Conservation (phyloP, 1,140 invertebrate species). For the Geopemphigus sp. region DNA sequence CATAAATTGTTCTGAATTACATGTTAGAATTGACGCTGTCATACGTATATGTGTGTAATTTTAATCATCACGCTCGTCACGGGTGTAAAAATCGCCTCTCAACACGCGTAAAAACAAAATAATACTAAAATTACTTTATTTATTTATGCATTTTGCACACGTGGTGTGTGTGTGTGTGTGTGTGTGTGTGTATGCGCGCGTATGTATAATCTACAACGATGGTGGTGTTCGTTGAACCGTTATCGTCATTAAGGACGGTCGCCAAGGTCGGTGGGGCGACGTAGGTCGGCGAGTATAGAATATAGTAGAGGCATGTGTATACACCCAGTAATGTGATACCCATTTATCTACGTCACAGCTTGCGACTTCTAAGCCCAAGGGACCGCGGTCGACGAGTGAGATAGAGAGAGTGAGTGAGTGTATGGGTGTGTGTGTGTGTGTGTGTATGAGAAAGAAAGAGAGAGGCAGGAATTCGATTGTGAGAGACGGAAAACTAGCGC, state of each 20-base stretch:
- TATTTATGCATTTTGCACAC: no score
- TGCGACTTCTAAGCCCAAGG: slow-evolving; percentile 47
- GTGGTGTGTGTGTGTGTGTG: not conserved
- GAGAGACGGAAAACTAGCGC: no score
- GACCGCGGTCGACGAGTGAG: not conserved
- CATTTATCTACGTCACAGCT: slow-evolving; percentile 48
- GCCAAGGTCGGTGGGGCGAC: slow-evolving; percentile 5
- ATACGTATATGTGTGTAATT: no score
- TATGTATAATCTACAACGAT: not conserved
- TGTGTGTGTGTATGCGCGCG: not conserved
- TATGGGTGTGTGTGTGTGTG: no score
- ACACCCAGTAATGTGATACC: slow-evolving; percentile 41
- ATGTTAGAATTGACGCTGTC: no score
- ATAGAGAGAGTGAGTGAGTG: no score
- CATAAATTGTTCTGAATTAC: no score
- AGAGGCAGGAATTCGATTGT: no score
- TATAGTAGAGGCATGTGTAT: not conserved
- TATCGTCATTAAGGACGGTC: slow-evolving; percentile 39
- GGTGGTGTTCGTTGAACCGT: slow-evolving; percentile 10
- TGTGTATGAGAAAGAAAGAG: not conserved
- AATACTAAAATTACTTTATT: no score
- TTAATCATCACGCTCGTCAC: no score
- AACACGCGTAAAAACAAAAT: no score
- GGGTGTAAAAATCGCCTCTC: not conserved
- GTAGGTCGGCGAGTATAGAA: not conserved